phyloP scores from a whole-genome alignment of 2,797 vertebrate genomes.

The Austrolebias charrua region DNA sequence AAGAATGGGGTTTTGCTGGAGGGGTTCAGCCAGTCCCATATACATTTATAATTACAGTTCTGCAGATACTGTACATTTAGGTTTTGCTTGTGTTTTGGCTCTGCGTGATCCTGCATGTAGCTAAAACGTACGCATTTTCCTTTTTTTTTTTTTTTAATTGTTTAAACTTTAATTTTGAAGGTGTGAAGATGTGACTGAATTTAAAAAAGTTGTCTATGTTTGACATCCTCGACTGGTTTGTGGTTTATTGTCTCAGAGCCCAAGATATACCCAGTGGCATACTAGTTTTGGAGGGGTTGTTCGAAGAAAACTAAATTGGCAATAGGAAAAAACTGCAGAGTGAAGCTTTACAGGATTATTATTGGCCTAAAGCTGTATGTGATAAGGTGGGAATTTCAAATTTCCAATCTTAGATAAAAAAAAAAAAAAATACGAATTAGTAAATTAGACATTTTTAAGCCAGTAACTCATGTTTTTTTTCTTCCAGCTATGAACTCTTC shows the following conservation, averaged over 20 bases:
- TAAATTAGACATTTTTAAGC: background rate
- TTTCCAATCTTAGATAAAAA: background rate
- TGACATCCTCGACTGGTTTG: background rate
- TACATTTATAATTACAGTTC: constrained; percentile 29
- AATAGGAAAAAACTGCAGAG: background rate
- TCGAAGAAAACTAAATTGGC: background rate
- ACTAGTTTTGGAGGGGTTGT: background rate
- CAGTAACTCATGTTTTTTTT: background rate
- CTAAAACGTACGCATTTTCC: background rate
- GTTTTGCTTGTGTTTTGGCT: constrained; percentile 22
- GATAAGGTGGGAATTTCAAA: background rate
- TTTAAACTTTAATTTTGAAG: background rate
- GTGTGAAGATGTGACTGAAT: background rate
- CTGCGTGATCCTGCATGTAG: background rate
- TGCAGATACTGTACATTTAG: constrained; percentile 17
- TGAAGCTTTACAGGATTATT: no score
- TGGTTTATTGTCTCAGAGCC: background rate
- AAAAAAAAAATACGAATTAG: background rate
- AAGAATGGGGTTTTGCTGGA: constrained; percentile 22
- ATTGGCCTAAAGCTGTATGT: background rate
- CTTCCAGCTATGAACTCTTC: background rate
- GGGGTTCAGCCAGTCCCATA: constrained; percentile 13
- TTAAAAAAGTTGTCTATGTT: background rate
- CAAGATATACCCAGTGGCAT: background rate
- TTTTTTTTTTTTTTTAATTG: background rate